Base-by-base conservation (phyloP, 1,140 invertebrate species). In the Rhagoletis pomonella region DNA sequence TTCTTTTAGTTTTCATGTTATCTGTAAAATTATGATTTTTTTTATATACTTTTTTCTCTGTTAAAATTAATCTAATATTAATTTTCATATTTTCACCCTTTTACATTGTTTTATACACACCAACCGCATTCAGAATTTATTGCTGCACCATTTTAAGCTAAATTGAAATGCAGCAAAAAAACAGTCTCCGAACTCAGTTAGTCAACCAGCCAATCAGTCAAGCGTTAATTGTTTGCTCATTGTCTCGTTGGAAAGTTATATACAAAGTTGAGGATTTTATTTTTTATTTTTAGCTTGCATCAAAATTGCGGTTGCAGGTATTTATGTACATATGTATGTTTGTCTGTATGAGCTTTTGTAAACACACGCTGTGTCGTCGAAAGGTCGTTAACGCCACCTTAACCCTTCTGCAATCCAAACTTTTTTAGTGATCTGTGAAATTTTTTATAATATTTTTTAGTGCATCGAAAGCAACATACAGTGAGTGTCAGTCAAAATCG, bases 171-270 rank as follows among this genome's bases (percentile, higher is more conserved):
- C 10, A 67, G 47, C 50, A 5, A 77, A 87, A 67, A 29, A 29
- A 81, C 47, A 44, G 60, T 55, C 44, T 50, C 14, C 73, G 29
- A 81, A 58, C 7, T n/a, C 19, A 9, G 2, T 81, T 58, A 81
- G 73, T 29, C 17, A 50, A 81, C 17, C 17, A 58, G 44, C 73
- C 62, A 87, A 85, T 87, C 77, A 87, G 73, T 87, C 73, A 87
- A 86, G 87, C 87, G 87, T 87, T 87, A 87, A 87, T 87, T 85
- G 87, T 87, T 87, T 87, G 87, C 62, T 86, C 81, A 85, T 84
- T 85, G 87, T 87, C 87, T 87, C 87, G 87, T 69, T 87, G 73
- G n/a, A 19, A n/a, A 81, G 29, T 81, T 81, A 12, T 81, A 42
- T 55, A 81, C 50, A 81, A 29, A 81, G 55, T 17, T 58, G 9